phyloP scores from a whole-genome alignment of 2,888 invertebrate genomes.

The Epiblema foenella region DNA sequence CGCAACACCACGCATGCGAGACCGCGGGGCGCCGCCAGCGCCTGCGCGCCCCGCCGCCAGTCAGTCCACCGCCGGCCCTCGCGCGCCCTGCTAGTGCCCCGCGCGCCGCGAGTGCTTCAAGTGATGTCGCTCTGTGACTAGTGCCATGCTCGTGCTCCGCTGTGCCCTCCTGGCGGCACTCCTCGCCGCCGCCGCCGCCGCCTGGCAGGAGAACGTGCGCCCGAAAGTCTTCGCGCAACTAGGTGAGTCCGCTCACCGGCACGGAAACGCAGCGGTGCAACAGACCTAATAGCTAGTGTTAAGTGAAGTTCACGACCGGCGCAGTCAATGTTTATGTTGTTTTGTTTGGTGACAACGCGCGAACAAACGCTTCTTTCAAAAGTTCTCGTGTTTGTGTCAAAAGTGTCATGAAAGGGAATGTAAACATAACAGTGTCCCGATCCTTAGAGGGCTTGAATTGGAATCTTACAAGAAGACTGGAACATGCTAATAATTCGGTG shows the following conservation, averaged over 20 bases:
- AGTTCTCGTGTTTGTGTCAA: slow-evolving; percentile 71
- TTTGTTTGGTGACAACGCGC: slow-evolving; percentile 76
- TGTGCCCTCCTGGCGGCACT: slow-evolving; percentile 82
- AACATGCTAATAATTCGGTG: background rate
- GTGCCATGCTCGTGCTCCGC: slow-evolving; percentile 82
- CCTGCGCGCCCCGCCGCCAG: slow-evolving; percentile 68
- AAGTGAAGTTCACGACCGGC: slow-evolving; percentile 56
- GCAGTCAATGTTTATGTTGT: slow-evolving; percentile 74
- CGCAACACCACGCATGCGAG: slow-evolving; percentile 84
- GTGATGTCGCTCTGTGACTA: slow-evolving; percentile 83
- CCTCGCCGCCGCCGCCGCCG: slow-evolving; percentile 85
- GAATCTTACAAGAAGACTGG: slow-evolving; percentile 32
- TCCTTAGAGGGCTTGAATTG: background rate
- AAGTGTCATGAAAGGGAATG: slow-evolving; percentile 58
- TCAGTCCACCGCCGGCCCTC: slow-evolving; percentile 63
- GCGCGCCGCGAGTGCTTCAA: slow-evolving; percentile 80
- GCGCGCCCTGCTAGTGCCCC: slow-evolving; percentile 81
- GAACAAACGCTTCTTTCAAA: slow-evolving; percentile 71
- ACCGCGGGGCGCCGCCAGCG: slow-evolving; percentile 80
- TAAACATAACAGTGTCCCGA: slow-evolving; percentile 45
- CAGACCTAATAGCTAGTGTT: slow-evolving; percentile 62
- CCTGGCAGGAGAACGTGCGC: slow-evolving; percentile 96
- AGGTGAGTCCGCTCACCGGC: slow-evolving; percentile 86
- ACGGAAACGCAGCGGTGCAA: slow-evolving; percentile 56
- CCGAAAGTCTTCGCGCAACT: slow-evolving; percentile 97